A percentile compares a stretch with the other conserved stretches of the same genome.
phyloP scores from a whole-genome alignment of 2,797 vertebrate species.

The Acanthis flammea region DNA sequence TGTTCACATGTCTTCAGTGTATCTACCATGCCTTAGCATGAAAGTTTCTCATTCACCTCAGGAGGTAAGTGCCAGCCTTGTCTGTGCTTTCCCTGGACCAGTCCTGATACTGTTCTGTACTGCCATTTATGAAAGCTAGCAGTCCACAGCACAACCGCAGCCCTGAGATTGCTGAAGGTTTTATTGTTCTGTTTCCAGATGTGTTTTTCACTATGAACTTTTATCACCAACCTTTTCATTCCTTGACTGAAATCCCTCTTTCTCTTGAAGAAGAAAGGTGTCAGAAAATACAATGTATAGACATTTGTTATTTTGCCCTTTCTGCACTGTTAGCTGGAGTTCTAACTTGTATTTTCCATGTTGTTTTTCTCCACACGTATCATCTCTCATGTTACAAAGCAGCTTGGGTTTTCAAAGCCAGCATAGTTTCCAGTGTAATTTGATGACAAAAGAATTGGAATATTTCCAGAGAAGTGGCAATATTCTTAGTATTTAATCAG shows the following conservation, averaged over 20 bases:
- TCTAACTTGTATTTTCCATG: not conserved
- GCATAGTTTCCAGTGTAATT: not conserved
- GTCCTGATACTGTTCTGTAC: not conserved
- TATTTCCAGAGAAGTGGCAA: not conserved
- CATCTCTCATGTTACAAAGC: not conserved
- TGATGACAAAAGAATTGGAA: not conserved
- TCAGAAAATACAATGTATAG: not conserved
- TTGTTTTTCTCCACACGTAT: not conserved
- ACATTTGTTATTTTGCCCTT: not conserved
- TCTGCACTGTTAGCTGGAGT: not conserved
- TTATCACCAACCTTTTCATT: not conserved
- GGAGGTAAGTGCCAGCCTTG: not conserved
- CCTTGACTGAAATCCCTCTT: not conserved
- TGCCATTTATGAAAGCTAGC: not conserved
- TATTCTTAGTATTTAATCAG: not conserved
- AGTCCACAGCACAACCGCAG: not conserved
- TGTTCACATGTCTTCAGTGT: not conserved
- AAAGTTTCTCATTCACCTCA: not conserved
- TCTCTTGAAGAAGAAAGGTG: not conserved
- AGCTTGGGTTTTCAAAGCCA: not conserved
- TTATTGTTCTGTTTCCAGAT: not conserved
- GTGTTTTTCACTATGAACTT: not conserved
- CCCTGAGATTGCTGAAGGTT: not conserved
- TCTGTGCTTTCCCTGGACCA: not conserved
- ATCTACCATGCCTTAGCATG: not conserved